Base-by-base conservation (phyloP, 1,140 invertebrate genomes). In the Drosophila guanche region DNA sequence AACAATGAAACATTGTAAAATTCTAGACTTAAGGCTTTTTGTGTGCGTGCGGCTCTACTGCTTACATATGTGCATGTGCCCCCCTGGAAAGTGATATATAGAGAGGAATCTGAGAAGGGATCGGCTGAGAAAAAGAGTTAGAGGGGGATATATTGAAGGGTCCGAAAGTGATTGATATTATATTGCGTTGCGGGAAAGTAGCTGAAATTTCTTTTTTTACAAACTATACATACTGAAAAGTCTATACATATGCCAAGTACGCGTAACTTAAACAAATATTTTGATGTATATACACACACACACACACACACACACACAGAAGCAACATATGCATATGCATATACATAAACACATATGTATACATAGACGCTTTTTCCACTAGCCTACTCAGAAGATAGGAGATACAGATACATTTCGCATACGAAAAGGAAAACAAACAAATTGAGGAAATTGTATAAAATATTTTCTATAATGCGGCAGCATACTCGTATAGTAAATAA, bases 1-100 rank as follows among this genome's bases (percentile, higher is more conserved):
- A 83, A 76, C 83, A 88, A 88, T 88, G 84, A 62, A 71, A 86
- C 79, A 88, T 88, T 88, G 83, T 88, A 75, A 79, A 70, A 80
- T 59, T 79, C 54, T 77, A 73, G 78, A 61, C 68, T 27, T 89
- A 88, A 88, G 83, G 79, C 79, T 83, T 83, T 73, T 83, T 73
- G 53, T 66, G 60, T 62, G 73, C 73, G 71, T 47, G 69, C 48
- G 58, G 79, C 74, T 69, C 69, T 58, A 63, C 62, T 85, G 83
- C 83, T 88, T 85, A 76, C 62, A 63, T 67, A 65, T 29, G 27
- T 29, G 27, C 7, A 29, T 29, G 5, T 55, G 54, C 52, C 69
- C 72, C 53, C 60, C 67, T 62, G 76, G 61, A 78, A 75, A 83
- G 83, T 86, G 83, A 88, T 88, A 86, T 55, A 59, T 50, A 78